Base-by-base conservation (phyloP, 2,888 invertebrate genomes). In the Teleiodes luculella region DNA sequence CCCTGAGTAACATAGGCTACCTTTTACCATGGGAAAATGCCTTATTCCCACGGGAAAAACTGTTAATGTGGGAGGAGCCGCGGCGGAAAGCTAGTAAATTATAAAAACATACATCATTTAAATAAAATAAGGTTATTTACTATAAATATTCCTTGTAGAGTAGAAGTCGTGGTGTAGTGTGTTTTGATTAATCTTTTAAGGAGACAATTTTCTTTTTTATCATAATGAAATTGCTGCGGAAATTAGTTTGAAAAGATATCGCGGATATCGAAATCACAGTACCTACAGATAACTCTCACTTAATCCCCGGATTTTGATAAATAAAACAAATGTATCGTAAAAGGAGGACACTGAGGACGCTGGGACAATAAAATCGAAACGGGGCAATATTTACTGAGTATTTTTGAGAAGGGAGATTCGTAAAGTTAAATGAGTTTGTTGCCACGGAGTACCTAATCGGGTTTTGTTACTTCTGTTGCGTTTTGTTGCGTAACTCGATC, bases 351-450 rank as follows among this genome's bases (percentile, higher is more conserved):
- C 59, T 65, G 71, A 51, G 70, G 28, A 43, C 43, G n/a, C 11
- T 28, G 43, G 74, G 76, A 81, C 79, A 87, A 85, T 86, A 84
- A 83, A 86, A 86, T 85, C 79, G 79, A 83, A 82, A 68, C 71
- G 72, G 76, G 72, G 70, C 78, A 80, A 83, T 83, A 82, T 83
- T 81, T 76, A 68, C 71, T 71, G 72, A 69, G 73, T 67, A 80
- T 84, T 83, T 83, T 83, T 81, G 79, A 80, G 76, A 73, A 68
- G 71, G 70, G 74, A 72, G 76, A 76, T 78, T 78, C 80, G 80
- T 76, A 79, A 87, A 87, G 87, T 88, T 88, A 86, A 89, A 89
- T 87, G 86, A 86, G 86, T 86, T 86, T 84, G 80, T 80, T 83
- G 80, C 73, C 78, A 78, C 24, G 76, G 74, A 72, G 76, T 78